Evolutionary conservation across 2,888 invertebrate species (phyloP), one percentile per base, ranked within the genome.

Genomic region (Eudasyphora cyanicolor): DNA sequence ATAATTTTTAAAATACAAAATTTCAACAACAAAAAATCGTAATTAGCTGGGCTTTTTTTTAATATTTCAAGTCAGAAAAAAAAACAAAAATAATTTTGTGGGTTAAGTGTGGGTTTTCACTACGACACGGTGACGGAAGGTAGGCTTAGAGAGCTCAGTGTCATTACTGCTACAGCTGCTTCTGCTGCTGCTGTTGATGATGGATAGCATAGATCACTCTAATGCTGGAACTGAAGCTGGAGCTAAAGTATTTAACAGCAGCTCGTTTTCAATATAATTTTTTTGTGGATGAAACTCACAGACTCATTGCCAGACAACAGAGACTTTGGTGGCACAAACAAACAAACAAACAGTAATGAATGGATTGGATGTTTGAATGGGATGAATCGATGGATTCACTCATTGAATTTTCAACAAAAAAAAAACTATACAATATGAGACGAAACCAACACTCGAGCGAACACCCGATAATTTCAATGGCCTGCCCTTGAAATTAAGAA

Each of bases 401-500:
- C 27, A 62, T 62, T 62, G 27, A 24, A 57, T 57, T 57, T 57
- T 57, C 24, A 57, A 57, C 21, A 54, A 17, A 17, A 6, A 17
- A 49, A 19, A 51, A 19, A 51, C 51, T 51, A 8, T 3, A 27
- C 57, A 64, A 38, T 38, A 64, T 14, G 3, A 5, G 60, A 10
- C 27, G 21, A n/a, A n/a, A n/a, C n/a, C 60, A 1, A 29, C 60
- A 60, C 27, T 19, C 24, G 54, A 12, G 1, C 4, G 54, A 8
- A 77, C 62, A 78, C 75, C 64, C 69, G 82, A 82, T 82, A 82
- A 73, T 76, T 69, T 76, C 82, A 81, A 79, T 79, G 64, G 32
- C 69, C 70, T 79, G 64, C 76, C 85, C 82, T 85, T 83, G 85
- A 85, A 82, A 76, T 79, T 73, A 81, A 81, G 78, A 85, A 81